Evolutionary conservation across 2,888 invertebrate genomes (phyloP).

Genomic region (Callosobruchus maculatus): DNA sequence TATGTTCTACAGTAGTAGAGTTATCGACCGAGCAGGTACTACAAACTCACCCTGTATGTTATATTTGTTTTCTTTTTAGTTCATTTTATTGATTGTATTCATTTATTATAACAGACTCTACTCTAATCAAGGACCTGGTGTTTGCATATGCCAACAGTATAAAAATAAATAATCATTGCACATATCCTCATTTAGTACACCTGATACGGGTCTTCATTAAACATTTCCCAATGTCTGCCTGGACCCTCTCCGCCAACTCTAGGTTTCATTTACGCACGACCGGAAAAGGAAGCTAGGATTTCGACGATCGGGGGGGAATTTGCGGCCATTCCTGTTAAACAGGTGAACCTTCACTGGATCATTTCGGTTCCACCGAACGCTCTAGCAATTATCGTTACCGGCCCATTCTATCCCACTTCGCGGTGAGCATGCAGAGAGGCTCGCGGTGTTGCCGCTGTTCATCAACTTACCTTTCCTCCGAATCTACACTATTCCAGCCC

Average conservation of each 20-base stretch:
- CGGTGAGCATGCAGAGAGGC: not conserved
- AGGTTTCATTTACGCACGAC: not conserved
- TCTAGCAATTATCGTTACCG: not conserved
- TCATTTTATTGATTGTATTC: too few species aligned
- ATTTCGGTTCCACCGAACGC: not conserved
- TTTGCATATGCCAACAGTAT: too few species aligned
- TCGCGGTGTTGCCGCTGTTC: not conserved
- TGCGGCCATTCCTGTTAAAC: not conserved
- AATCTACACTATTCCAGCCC: too few species aligned
- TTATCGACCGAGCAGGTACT: too few species aligned
- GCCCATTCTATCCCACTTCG: not conserved
- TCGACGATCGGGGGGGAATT: not conserved
- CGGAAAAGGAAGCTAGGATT: not conserved
- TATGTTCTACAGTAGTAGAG: too few species aligned
- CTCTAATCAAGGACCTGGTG: too few species aligned
- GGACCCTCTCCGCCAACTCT: not conserved
- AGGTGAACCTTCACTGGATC: not conserved
- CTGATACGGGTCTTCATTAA: not conserved
- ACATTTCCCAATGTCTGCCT: not conserved
- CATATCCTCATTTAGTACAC: not conserved
- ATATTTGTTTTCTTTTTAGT: too few species aligned
- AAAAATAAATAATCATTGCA: too few species aligned
- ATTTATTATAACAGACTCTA: too few species aligned
- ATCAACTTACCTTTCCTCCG: too few species aligned
- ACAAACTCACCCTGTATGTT: too few species aligned